Evolutionary conservation across 2,888 invertebrate genomes (phyloP), one percentile per base, ranked within the genome.

Genomic region (Fragum sueziense): DNA sequence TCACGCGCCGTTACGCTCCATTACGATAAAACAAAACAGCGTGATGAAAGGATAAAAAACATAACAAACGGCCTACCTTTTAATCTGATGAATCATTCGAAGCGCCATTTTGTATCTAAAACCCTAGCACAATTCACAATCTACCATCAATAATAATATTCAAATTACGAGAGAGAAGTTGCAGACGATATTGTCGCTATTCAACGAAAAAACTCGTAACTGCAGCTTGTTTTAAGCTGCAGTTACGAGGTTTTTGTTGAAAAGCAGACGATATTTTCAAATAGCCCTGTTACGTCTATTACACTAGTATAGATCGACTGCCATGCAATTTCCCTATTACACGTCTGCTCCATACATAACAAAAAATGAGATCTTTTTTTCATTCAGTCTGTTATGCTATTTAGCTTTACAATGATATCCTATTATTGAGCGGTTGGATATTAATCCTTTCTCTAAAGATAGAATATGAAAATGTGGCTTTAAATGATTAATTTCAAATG

Each of bases 11-110:
- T 47, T 20, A 47, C 47, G 47, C 47, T 20, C n/a, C 47, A 14
- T 4, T 20, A 14, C 14, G 47, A 47, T 47, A 47, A 47, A 47
- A 47, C 25, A 57, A 27, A 54, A n/a, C 47, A 20, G n/a, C 47
- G 17, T 17, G 20, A 22, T 33, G 41, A 68, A n/a, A 14, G 20
- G 20, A 37, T 11, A 67, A 37, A 31, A 29, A 17, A 69, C n/a
- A 52, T 2, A 11, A 52, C 17, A 51, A 69, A 27, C 20, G 14
- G n/a, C 72, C 25, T 72, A 72, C 72, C 72, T 72, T 61, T 72
- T 72, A 2, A 72, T 72, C 25, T 72, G 72, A 47, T 72, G 72
- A 62, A 72, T 72, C 31, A 72, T 41, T 41, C 47, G 72, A 1
- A 72, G 51, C 22, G 72, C 72, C 72, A 61, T 61, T 47, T 47